Evolutionary conservation across 2,888 invertebrate genomes (phyloP), one percentile per base, ranked within the genome.

Genomic region (Noctua janthina): DNA sequence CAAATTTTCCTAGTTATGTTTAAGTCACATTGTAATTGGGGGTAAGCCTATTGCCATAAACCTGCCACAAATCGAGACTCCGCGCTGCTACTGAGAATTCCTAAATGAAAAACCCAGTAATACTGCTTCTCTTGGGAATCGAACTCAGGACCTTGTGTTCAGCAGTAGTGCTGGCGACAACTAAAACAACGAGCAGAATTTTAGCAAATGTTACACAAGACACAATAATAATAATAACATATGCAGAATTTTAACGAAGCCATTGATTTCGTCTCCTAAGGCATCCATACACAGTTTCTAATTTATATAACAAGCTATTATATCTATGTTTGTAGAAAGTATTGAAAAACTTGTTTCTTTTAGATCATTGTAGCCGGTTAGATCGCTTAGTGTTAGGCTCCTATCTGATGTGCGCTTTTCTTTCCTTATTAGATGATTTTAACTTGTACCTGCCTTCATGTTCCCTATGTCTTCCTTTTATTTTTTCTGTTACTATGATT

Each of bases 281-380:
- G 69, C 78, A 76, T 85, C 73, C 64, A 76, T 83, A 84, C 68
- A 72, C 20, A 76, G 82, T 91, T 91, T 91, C 91, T 91, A 90
- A 86, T 89, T 91, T 91, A 91, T 90, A 90, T 91, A 91, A 91
- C 90, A 70, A 73, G 66, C 64, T 84, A 82, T 79, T 85, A 83
- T 85, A 84, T 82, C 79, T 82, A 77, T 88, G 86, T 87, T 86
- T 84, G 87, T 91, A 91, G 91, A 91, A 91, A 91, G 91, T 90
- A 86, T 89, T 85, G 86, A 86, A 86, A 84, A 88, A 90, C 91
- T 84, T 83, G 91, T 90, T 91, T 87, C 82, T 83, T 87, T 86
- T 80, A 70, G 66, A 76, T 76, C 81, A 87, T 86, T 69, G 64
- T 76, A 74, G 64, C 78, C 72, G 74, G 83, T 84, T 76, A 23